Evolutionary conservation across 2,888 invertebrate species (phyloP), one percentile per base, ranked within the genome.

Genomic region (Lasius fuliginosus): DNA sequence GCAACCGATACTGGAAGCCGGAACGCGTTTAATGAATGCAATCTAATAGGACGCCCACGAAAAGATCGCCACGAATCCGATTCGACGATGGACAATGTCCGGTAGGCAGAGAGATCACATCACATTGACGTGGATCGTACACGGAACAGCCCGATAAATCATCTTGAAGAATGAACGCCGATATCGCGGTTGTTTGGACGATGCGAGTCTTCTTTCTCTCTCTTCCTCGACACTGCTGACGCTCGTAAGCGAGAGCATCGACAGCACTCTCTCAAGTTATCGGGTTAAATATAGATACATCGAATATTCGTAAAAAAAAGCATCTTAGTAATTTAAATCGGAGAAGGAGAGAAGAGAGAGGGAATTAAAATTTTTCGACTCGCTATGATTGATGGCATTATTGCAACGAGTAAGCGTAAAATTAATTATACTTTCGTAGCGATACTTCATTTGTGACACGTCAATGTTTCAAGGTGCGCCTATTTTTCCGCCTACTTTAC

Each of bases 1-100:
- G 84, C 84, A 87, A 87, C 87, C 73, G 87, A 90, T 89, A 88
- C 67, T 75, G 83, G 69, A 40, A 53, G 73, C 68, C 36, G 68
- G 71, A 53, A 74, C 83, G 60, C 79, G 64, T 88, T 89, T 90
- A 90, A 89, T 87, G 89, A 90, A 89, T 83, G 86, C 84, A 86
- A 86, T 87, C 90, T 65, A 90, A 87, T 67, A 81, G 69, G 82
- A 87, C 81, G 87, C 42, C 53, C 36, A 46, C 46, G 30, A 73
- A 23, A n/a, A 23, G 30, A 60, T 30, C 4, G 40, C 46, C 56
- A 36, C 53, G 53, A 56, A 33, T 11, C 40, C 27, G 58, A 36
- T 2, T 23, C 23, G 15, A 62, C 46, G 36, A 15, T 67, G 85
- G 73, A 84, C 75, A 73, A 85, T 79, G 73, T 73, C 71, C 76